These are phyloP conservation scores for Intellagama lesueurii DNA, from an alignment of 2,797 vertebrate genomes.

Conservation along the genomic window DNA sequence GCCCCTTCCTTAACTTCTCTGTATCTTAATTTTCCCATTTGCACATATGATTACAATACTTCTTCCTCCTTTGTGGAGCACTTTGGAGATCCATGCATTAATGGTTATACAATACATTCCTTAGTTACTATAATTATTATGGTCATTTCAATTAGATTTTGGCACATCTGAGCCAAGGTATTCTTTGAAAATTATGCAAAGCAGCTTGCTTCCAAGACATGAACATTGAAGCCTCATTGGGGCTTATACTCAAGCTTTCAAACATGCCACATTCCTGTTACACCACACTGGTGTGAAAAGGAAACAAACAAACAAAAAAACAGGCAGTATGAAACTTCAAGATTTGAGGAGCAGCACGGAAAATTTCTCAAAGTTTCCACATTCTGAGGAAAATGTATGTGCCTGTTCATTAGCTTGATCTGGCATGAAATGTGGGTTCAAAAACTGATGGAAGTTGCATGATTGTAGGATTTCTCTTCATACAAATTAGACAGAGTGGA, in stretches of 20 bases:
- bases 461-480: constrained; percentile 34
- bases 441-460: neutral
- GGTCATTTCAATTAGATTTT: constrained; percentile 39
- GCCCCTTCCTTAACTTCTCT: neutral
- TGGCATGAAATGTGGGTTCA: constrained; percentile 60
- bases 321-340: constrained; percentile 59
- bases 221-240: constrained; percentile 55
- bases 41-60: constrained; percentile 26
- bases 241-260: constrained; percentile 59
- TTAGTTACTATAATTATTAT: constrained; percentile 34
- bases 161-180: constrained; percentile 30
- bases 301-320: neutral
- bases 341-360: constrained; percentile 44
- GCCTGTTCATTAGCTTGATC: constrained; percentile 72
- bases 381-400: constrained; percentile 66
- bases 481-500: constrained; percentile 14
- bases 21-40: constrained; percentile 40
- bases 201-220: constrained; percentile 62
- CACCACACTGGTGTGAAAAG: constrained; percentile 59
- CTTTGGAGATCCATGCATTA: constrained; percentile 19
- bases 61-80: constrained; percentile 7
- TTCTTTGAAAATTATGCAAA: constrained; percentile 38
- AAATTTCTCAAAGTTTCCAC: constrained; percentile 63
- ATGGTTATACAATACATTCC: constrained; percentile 21
- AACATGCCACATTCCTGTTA: constrained; percentile 26